Conservation (phyloP, 2,113 vertebrate genomes). For the Periophthalmodon schlosseri region DNA sequence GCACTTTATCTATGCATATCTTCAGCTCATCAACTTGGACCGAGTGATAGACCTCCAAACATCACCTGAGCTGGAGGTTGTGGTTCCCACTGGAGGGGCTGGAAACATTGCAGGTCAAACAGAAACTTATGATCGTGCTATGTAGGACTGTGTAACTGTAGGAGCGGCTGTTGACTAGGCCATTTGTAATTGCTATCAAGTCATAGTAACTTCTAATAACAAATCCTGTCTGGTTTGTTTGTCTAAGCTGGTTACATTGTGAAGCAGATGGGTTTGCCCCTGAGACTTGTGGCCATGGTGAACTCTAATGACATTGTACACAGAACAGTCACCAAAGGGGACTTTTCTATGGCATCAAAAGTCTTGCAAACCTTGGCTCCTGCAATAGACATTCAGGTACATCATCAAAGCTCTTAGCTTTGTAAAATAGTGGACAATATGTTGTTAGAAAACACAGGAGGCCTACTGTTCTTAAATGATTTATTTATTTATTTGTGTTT, state of each 20-base stretch:
- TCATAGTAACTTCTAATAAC: not conserved
- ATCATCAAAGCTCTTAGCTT: not conserved
- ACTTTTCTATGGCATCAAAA: conserved; percentile 81
- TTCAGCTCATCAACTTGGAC: conserved; percentile 83
- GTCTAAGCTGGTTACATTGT: conserved; percentile 55
- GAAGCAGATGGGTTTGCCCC: conserved; percentile 72
- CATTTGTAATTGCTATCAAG: not conserved
- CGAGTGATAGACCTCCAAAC: conserved; percentile 57
- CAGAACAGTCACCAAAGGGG: conserved; percentile 80
- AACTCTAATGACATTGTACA: conserved; percentile 90
- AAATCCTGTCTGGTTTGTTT: conserved; percentile 1
- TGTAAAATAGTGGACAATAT: not conserved
- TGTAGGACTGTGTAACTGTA: not conserved
- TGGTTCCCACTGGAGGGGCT: conserved; percentile 91
- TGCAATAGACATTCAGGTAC: conserved; percentile 95
- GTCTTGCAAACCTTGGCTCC: conserved; percentile 84
- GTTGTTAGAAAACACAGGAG: not conserved
- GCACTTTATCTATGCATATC: conserved; percentile 89
- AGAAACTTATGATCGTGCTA: not conserved
- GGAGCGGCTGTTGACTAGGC: not conserved
- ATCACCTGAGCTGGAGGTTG: conserved; percentile 82
- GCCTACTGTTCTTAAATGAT: not conserved
- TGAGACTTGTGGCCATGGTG: conserved; percentile 83
- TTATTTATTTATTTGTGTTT: not conserved
- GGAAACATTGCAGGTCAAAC: conserved; percentile 85